Evolutionary conservation across 2,888 invertebrate species (phyloP), one percentile per base, ranked within the genome.

Genomic region (Caenorhabditis panamensis): DNA sequence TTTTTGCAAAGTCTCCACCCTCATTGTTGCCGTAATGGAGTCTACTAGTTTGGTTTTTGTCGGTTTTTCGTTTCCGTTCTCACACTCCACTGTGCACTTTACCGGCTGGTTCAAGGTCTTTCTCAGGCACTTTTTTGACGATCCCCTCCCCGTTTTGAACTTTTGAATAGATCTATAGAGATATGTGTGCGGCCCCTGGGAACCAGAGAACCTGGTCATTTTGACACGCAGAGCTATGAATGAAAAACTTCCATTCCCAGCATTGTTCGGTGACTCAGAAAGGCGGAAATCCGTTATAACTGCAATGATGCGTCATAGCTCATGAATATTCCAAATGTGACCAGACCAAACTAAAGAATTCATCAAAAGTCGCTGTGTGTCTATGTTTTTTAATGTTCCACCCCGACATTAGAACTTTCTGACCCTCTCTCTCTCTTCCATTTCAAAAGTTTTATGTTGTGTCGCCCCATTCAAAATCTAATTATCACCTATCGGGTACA

Each of bases 21-120:
- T 26, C 66, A 59, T 73, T 66, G 66, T 66, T 75, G 59, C 56
- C 31, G 47, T 47, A 47, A 47, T 47, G 47, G 47, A 47, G 47
- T 47, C 47, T n/a, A 18, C 47, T 18, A 47, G 47, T 47, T 47
- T 47, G 4, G 4, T 47, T 47, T 47, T 47, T 16, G 9, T 41
- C 18, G 18, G 20, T 20, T 47, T 18, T 47, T 47, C 47, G 2
- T 3, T n/a, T 41, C 16, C 41, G 9, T 3, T 11, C n/a, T 47
- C 47, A 47, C 47, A 47, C 47, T 47, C 47, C 18, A 47, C 5
- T 2, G 18, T 47, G 47, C 47, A 47, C 47, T 47, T 47, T 47
- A n/a, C 47, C 47, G 47, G n/a, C 1, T 9, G 47, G 31, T 9
- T 31, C 31, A 47, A 47, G 47, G 47, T 47, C 47, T 47, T 47